Percentiles rank a stretch among this genome's conserved stretches.
Conservation (phyloP, 2,113 vertebrate species). For the Solea solea region DNA sequence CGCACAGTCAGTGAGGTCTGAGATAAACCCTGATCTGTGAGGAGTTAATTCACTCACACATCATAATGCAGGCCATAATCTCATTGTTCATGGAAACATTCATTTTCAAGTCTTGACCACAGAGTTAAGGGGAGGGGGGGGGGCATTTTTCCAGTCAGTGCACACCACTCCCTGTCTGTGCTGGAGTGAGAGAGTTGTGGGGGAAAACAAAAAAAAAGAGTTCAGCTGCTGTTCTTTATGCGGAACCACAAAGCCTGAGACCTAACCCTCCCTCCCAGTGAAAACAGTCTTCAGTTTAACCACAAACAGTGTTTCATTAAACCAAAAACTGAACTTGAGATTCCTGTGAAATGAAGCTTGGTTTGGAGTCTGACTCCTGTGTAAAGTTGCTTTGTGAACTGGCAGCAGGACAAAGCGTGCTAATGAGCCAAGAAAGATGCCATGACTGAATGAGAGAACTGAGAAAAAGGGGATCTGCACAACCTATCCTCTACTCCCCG, state of each 20-base stretch:
- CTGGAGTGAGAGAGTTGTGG: constrained; percentile 53
- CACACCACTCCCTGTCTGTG: constrained; percentile 48
- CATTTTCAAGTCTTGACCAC: constrained; percentile 43
- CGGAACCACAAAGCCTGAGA: constrained; percentile 61
- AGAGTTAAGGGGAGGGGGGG: constrained; percentile 4
- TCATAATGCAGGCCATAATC: constrained; percentile 5
- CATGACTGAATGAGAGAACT: constrained; percentile 47
- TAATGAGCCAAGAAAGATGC: constrained; percentile 50
- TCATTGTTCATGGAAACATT: constrained; percentile 49
- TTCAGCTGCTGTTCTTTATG: constrained; percentile 57
- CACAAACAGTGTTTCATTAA: constrained; percentile 45
- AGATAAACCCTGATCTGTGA: too few relatives aligned
- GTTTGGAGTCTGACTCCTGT: constrained; percentile 32
- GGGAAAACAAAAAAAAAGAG: constrained; percentile 55
- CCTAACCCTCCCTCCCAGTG: constrained; percentile 34
- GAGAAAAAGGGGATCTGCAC: constrained; percentile 39
- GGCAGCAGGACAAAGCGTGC: constrained; percentile 42
- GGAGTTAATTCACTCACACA: too few relatives aligned
- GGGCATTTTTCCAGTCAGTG: constrained; percentile 58
- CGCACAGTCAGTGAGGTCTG: too few relatives aligned
- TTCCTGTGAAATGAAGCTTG: constrained; percentile 61
- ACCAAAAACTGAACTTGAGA: constrained; percentile 40
- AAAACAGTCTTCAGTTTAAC: constrained; percentile 47
- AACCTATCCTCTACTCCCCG: constrained; percentile 40
- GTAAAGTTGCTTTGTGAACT: constrained; percentile 46